Evolutionary conservation across 2,888 invertebrate genomes (phyloP), one percentile per base, ranked within the genome.

Genomic region (Watsonalla cultraria): DNA sequence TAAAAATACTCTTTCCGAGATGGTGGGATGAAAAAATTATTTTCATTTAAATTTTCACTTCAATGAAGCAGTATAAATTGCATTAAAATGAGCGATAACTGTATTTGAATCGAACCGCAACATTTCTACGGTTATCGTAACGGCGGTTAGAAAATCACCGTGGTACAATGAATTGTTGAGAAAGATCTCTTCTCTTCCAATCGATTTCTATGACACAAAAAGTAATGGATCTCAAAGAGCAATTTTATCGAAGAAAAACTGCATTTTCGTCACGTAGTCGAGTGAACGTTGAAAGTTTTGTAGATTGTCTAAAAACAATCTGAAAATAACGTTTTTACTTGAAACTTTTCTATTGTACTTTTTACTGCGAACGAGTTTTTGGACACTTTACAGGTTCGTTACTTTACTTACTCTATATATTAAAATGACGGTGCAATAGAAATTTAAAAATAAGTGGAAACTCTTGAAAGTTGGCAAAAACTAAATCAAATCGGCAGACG

Each of bases 141-240:
- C 75, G 68, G 70, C 60, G 54, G 45, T 51, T 55, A 59, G 65
- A 63, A 67, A 60, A 59, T 56, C 61, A 64, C 58, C 68, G 66
- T 68, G 70, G 70, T 74, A 74, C 72, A 70, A 61, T 62, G 59
- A 62, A 58, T 60, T 72, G 65, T 67, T 64, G 64, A 67, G 65
- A 69, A 69, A 66, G 59, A 69, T 57, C 62, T 64, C 60, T 61
- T 68, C 69, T 68, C 67, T 59, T 60, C 51, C 58, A 62, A 70
- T 76, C 76, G 75, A 78, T 80, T 80, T 81, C 79, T 72, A 73
- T 59, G 65, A 53, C 66, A 76, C 66, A 78, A 78, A 82, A 80
- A 78, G 64, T 72, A 74, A 80, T 77, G 72, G 76, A 79, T 68
- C 69, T 57, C 11, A 57, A 56, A 54, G 11, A 59, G 54, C 45